These are phyloP conservation scores for Lissocephala sabroskyi DNA, from an alignment of 2,888 invertebrate species.

Conservation along the genomic window DNA sequence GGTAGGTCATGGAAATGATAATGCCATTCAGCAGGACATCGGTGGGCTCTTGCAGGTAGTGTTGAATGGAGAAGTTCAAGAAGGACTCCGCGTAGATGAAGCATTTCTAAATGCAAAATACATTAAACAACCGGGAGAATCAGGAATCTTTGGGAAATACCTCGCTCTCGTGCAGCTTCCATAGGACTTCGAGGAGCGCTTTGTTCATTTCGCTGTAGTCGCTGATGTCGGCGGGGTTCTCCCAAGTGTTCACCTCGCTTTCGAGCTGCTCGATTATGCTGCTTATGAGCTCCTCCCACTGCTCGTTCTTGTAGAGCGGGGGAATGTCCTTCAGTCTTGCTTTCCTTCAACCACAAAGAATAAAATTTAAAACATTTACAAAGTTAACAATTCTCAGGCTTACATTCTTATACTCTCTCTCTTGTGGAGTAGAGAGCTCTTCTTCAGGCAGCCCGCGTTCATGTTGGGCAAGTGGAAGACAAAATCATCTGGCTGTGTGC, in stretches of 20 bases:
- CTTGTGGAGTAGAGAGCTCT: not conserved
- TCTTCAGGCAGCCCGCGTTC: not conserved
- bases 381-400: not conserved
- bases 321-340: slow-evolving; percentile 8
- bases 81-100: slow-evolving; percentile 85
- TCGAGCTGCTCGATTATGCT: slow-evolving; percentile 8
- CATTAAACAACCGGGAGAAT: no score
- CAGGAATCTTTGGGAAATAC: not conserved
- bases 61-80: slow-evolving; percentile 81
- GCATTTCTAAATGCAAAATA: slow-evolving; percentile 73
- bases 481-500: not conserved
- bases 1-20: slow-evolving; percentile 68
- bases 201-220: slow-evolving; percentile 11
- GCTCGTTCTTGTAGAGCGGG: not conserved
- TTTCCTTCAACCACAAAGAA: not conserved
- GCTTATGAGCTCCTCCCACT: slow-evolving; percentile 4
- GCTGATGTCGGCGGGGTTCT: not conserved
- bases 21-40: slow-evolving; percentile 73
- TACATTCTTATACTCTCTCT: slow-evolving; percentile 4
- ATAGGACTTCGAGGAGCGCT: slow-evolving; percentile 7
- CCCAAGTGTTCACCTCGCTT: not conserved
- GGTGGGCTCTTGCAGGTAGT: slow-evolving; percentile 74
- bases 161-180: slow-evolving; percentile 8
- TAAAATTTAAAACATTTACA: not conserved
- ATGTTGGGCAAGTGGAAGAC: slow-evolving; percentile 10